Base-by-base conservation (phyloP, 1,140 invertebrate genomes). In the Caligus rogercresseyi region DNA sequence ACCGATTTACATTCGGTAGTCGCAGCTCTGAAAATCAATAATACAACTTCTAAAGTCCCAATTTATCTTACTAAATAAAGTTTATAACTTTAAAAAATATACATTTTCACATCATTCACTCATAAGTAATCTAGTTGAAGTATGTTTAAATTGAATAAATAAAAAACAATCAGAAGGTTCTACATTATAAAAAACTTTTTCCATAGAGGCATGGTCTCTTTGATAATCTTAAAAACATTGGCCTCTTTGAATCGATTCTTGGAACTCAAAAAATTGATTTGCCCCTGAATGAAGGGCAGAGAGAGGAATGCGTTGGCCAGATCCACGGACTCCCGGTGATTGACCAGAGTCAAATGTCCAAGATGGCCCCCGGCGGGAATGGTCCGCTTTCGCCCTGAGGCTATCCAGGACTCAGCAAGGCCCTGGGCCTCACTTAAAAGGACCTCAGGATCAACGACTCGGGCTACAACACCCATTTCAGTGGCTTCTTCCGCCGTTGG, bases 291-390 rank as follows among this genome's bases (percentile, higher is more conserved):
- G 23, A 58, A 63, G 2, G 25, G n/a, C 14, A 3, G 18, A 56
- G 43, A 16, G 1, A 63, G n/a, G 20, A 63, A 63, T 14, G 61
- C 61, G 57, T 63, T 51, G 15, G 61, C 61, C 21, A 63, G 25
- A 23, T 24, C 53, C 13, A 20, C 52, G 31, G 61, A 63, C 43
- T 63, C 61, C n/a, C 52, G 19, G n/a, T 21, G 18, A 19, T 63
- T 63, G 7, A 63, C 61, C 23, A 14, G 23, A 19, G 56, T 56
- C 25, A 53, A 56, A 20, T 63, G 43, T 23, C 52, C n/a, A 25
- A 63, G 3, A 25, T 14, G 15, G 3, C 52, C 52, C 11, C 52
- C 43, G 15, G 19, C 61, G n/a, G 52, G 3, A 24, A 63, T 2
- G n/a, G 16, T 23, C 13, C 52, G 51, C 25, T 23, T 63, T 54